Conservation (phyloP, 2,113 vertebrate genomes). For the Nipponia nippon region DNA sequence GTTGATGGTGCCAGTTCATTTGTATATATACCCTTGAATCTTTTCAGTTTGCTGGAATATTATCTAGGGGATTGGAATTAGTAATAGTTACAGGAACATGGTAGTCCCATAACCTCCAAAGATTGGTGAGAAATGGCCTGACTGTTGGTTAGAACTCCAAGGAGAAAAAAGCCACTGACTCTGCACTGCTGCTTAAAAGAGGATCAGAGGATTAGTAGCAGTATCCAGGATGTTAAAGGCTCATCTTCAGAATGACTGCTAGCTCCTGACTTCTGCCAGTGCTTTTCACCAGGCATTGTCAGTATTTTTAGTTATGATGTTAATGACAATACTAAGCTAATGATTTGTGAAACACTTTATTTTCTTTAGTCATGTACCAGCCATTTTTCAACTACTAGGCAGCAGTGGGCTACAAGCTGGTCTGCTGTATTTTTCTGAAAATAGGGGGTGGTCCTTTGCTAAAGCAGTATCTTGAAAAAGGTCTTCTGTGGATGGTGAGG, state of each 20-base stretch:
- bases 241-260: neutral
- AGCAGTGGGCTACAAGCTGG: neutral
- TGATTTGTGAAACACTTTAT: neutral
- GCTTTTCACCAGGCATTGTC: neutral
- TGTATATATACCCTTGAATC: neutral
- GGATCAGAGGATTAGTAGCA: neutral
- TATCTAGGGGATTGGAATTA: neutral
- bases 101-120: neutral
- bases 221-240: neutral
- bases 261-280: neutral
- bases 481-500: neutral
- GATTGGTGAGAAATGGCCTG: neutral
- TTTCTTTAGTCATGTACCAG: neutral
- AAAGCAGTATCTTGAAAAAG: neutral
- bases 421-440: neutral
- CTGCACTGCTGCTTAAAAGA: neutral
- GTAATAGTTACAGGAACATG: neutral
- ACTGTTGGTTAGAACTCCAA: neutral
- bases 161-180: neutral
- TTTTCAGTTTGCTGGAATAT: neutral
- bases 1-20: neutral
- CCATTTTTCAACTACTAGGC: neutral
- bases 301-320: neutral
- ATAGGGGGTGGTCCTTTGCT: neutral
- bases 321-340: neutral